Conservation (phyloP, 2,888 invertebrate genomes). For the Plebejus anna region DNA sequence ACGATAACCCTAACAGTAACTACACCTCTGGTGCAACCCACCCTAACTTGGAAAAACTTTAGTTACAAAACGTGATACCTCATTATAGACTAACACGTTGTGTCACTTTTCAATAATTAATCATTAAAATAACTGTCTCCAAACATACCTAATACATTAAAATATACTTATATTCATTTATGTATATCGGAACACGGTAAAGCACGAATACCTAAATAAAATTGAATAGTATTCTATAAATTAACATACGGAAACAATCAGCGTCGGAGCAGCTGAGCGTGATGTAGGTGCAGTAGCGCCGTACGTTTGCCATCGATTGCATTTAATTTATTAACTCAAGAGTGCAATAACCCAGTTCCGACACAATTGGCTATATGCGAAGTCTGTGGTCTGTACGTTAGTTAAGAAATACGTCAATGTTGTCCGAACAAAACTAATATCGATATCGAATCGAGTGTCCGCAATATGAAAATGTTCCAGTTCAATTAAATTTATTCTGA, state of each 20-base stretch:
- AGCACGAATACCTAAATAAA: not conserved
- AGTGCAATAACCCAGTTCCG: constrained; percentile 39
- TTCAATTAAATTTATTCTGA: constrained; percentile 21
- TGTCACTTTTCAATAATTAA: too few relatives aligned
- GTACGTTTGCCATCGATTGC: constrained; percentile 43
- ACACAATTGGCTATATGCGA: constrained; percentile 43
- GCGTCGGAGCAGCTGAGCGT: constrained; percentile 22
- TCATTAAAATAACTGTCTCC: not conserved
- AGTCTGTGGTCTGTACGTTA: constrained; percentile 41
- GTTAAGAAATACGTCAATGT: constrained; percentile 27
- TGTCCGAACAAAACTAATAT: constrained; percentile 16
- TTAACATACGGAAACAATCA: constrained; percentile 28
- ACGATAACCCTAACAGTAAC: too few relatives aligned
- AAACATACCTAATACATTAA: not conserved
- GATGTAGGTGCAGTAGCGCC: constrained; percentile 21
- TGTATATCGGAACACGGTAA: not conserved
- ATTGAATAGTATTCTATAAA: constrained; percentile 11
- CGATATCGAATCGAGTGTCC: constrained; percentile 2
- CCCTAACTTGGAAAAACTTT: too few relatives aligned
- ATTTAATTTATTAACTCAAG: constrained; percentile 45
- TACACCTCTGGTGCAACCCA: too few relatives aligned
- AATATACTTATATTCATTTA: not conserved
- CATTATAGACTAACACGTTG: too few relatives aligned
- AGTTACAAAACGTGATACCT: too few relatives aligned
- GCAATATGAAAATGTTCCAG: constrained; percentile 14